Percentiles rank a stretch among this genome's conserved stretches.
phyloP scores from a whole-genome alignment of 1,140 invertebrate genomes.

The Lepeophtheirus salmonis region DNA sequence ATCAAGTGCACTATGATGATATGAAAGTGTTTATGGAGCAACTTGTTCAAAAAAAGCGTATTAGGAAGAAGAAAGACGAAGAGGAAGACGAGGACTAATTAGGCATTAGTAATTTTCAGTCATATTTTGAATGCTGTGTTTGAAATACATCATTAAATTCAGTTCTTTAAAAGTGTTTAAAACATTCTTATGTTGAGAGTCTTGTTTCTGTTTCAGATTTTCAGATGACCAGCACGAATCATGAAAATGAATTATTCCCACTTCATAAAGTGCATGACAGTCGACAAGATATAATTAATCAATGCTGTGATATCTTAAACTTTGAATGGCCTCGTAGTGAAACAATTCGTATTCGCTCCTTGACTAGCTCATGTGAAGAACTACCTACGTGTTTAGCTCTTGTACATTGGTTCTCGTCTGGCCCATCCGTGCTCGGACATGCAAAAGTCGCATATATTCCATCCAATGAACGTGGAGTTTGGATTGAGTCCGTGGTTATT shows the following conservation, averaged over 20 bases:
- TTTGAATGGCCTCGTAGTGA: constrained; percentile 20
- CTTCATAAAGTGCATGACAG: background rate
- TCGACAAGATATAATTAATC: background rate
- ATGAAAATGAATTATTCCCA: background rate
- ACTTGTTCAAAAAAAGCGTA: background rate
- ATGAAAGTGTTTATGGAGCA: background rate
- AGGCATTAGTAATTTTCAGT: too few species aligned
- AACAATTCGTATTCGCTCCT: constrained; percentile 19
- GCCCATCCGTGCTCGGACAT: constrained; percentile 19
- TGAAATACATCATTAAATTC: too few species aligned
- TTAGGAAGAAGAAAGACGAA: background rate
- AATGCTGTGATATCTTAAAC: constrained; percentile 18
- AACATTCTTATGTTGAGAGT: too few species aligned
- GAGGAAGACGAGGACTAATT: background rate
- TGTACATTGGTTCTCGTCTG: background rate
- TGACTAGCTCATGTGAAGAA: constrained; percentile 20
- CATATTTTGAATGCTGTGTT: too few species aligned
- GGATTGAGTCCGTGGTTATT: constrained; percentile 22
- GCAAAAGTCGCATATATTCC: constrained; percentile 19
- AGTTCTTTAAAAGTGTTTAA: too few species aligned
- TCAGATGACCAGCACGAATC: background rate
- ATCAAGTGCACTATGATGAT: background rate
- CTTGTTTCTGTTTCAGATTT: too few species aligned
- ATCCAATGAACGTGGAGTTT: constrained; percentile 15
- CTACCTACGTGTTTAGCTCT: constrained; percentile 20